These are phyloP conservation scores for Pocillopora meandrina DNA, from an alignment of 92 coral and sea anemone species.

Conservation along the genomic window DNA sequence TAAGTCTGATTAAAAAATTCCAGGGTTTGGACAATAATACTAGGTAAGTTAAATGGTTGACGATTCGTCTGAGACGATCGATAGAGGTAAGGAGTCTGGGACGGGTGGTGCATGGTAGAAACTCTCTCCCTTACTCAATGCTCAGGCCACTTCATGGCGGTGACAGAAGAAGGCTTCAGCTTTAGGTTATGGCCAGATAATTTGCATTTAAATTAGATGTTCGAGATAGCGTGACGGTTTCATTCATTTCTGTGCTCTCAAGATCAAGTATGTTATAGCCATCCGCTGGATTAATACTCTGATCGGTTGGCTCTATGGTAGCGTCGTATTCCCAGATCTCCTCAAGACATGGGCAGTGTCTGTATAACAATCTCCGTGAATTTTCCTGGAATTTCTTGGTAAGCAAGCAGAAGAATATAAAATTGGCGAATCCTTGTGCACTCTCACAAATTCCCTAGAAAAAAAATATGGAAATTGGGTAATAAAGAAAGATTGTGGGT, in stretches of 20 bases:
- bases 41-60: too few species aligned
- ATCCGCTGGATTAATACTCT: neutral
- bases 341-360: neutral
- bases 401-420: constrained; percentile 82
- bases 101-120: neutral
- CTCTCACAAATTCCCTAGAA: constrained; percentile 86
- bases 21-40: too few species aligned
- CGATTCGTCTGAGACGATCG: too few species aligned
- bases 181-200: neutral
- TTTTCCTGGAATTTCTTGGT: constrained; percentile 79
- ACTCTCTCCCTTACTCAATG: neutral
- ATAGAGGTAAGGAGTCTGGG: too few species aligned
- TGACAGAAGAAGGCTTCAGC: neutral
- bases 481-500: too few species aligned
- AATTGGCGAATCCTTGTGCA: constrained; percentile 87
- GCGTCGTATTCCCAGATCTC: too few species aligned
- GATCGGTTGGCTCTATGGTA: neutral
- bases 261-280: neutral
- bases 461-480: neutral
- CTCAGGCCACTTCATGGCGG: neutral
- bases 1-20: too few species aligned
- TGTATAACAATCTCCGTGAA: neutral
- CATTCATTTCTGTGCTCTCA: constrained; percentile 6
- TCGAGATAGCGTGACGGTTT: neutral
- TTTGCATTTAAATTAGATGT: neutral